Conservation (phyloP, 1,140 invertebrate genomes). For the Chelonus insularis region DNA sequence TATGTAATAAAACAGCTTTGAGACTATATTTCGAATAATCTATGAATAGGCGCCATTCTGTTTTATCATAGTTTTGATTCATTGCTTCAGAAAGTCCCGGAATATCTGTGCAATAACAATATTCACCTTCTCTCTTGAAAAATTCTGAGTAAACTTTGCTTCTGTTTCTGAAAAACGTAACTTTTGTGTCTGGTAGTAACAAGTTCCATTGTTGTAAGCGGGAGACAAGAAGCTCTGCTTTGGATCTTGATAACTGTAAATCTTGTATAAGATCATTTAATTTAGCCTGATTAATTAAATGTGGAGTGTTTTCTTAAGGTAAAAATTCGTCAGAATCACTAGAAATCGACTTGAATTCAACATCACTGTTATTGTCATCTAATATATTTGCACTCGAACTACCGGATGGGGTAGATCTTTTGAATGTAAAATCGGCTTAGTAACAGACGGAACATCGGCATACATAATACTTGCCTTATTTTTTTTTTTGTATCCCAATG, state of each 20-base stretch:
- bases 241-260: conserved; percentile 8
- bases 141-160: conserved; percentile 10
- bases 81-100: conserved; percentile 16
- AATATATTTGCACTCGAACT: no score
- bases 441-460: neutral
- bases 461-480: neutral
- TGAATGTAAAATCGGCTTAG: neutral
- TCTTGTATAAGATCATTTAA: conserved; percentile 28
- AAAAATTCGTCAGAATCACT: no score
- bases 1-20: conserved; percentile 28
- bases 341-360: no score
- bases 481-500: conserved; percentile 12
- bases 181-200: conserved; percentile 4
- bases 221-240: conserved; percentile 23
- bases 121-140: conserved; percentile 13
- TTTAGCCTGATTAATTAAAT: conserved; percentile 26
- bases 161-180: conserved; percentile 15
- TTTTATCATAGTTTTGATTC: neutral
- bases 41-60: conserved; percentile 1
- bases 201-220: conserved; percentile 28
- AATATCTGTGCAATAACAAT: conserved; percentile 21
- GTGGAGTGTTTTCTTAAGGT: no score
- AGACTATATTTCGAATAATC: neutral
- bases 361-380: no score
- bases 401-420: neutral